Evolutionary conservation across 2,888 invertebrate species (phyloP), one percentile per base, ranked within the genome.

Genomic region (Diarsia brunnea): DNA sequence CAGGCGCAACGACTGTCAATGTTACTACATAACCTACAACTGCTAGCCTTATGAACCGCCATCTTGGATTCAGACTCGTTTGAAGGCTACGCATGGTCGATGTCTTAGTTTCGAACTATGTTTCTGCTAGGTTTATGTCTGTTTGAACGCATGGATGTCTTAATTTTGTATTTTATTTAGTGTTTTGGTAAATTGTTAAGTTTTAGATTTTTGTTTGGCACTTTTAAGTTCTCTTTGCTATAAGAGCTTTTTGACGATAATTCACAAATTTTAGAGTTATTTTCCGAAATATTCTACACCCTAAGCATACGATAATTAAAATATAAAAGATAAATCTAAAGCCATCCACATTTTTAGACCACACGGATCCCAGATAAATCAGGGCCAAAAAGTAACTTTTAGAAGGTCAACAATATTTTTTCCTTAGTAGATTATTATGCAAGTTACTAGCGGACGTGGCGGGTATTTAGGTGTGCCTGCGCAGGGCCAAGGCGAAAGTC

Each of bases 11-110:
- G 90, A 93, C 93, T 93, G 95, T 95, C 95, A 95, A 95, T 95
- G 95, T 95, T 94, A 95, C 95, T 94, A 94, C 92, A 93, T 92
- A 93, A 92, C 93, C 93, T 93, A 93, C 92, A 91, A 91, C 89
- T 88, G 88, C 86, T 84, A 75, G 82, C 84, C 82, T 87, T 84
- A 86, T 84, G 80, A 82, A 85, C 84, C 91, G 94, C 94, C 94
- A 94, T 94, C 89, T 94, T 94, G 92, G 75, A 81, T 90, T 89
- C 89, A 90, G 92, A 90, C 86, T 85, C 75, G 89, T 89, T 89
- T 89, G 91, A 92, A 91, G 90, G 91, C 89, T 89, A 84, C 85
- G 89, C 89, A 84, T 88, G 85, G 80, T 73, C 86, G 86, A 88
- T 89, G 84, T 87, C 86, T 88, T 82, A 85, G 80, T 87, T 84